Evolutionary conservation across 2,888 invertebrate genomes (phyloP).

Genomic region (Ceriagrion tenellum): DNA sequence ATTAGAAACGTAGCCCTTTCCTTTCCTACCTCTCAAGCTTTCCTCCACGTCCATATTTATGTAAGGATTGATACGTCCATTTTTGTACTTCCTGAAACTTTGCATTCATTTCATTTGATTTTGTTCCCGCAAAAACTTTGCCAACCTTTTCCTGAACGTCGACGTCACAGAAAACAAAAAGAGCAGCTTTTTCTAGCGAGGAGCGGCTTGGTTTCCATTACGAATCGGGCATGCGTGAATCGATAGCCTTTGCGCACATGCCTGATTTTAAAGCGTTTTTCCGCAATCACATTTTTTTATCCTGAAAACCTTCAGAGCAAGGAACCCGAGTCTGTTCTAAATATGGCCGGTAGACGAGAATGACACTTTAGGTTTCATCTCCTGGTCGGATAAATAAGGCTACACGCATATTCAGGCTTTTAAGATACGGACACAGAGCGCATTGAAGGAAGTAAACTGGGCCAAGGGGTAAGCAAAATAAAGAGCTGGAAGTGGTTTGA

Average conservation of each 20-base stretch:
- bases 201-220: not conserved
- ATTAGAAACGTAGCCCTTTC: not conserved
- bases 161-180: not conserved
- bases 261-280: not conserved
- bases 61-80: not conserved
- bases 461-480: too few relatives aligned
- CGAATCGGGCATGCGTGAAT: not conserved
- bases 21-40: not conserved
- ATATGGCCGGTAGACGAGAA: not conserved
- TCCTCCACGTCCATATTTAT: not conserved
- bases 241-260: not conserved
- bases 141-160: not conserved
- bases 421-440: too few relatives aligned
- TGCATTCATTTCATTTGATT: not conserved
- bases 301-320: not conserved
- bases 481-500: too few relatives aligned
- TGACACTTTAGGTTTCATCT: not conserved
- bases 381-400: too few relatives aligned
- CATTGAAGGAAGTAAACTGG: too few relatives aligned
- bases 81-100: constrained; percentile 14
- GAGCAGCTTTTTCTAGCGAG: not conserved
- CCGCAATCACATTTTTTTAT: not conserved
- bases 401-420: too few relatives aligned
- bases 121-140: not conserved
- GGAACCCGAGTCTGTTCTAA: not conserved